phyloP scores from a whole-genome alignment of 2,113 vertebrate genomes.

The Urocitellus parryii region DNA sequence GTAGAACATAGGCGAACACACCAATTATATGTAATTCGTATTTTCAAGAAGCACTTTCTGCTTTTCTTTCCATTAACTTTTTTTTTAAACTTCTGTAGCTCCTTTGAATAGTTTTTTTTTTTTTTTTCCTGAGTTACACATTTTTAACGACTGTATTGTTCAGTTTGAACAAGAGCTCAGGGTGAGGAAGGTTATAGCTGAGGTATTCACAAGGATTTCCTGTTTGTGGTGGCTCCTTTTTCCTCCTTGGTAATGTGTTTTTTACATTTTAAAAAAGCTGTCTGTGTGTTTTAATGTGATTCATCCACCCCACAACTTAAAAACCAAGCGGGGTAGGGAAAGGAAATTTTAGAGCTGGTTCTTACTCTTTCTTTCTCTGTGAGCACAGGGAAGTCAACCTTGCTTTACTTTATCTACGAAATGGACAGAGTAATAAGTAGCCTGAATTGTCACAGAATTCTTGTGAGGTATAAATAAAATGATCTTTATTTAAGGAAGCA shows the following conservation, averaged over 20 bases:
- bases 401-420: background rate
- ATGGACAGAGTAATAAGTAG: background rate
- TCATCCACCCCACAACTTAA: background rate
- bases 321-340: background rate
- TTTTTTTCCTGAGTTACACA: background rate
- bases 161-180: slow-evolving; percentile 68
- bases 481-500: slow-evolving; percentile 18
- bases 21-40: background rate
- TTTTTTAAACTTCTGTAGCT: slow-evolving; percentile 50
- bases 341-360: background rate
- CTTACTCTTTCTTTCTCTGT: background rate
- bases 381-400: background rate
- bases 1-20: background rate
- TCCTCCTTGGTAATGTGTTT: slow-evolving; percentile 62
- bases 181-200: slow-evolving; percentile 45
- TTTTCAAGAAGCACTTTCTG: background rate
- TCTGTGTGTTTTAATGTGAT: slow-evolving; percentile 35
- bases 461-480: slow-evolving; percentile 28
- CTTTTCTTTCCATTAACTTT: background rate
- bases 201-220: slow-evolving; percentile 79
- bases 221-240: slow-evolving; percentile 53
- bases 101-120: slow-evolving; percentile 11
- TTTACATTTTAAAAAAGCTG: slow-evolving; percentile 36
- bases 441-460: slow-evolving; percentile 15
- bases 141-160: slow-evolving; percentile 73